Conservation (phyloP, 2,113 vertebrate species). For the Mugil cephalus region DNA sequence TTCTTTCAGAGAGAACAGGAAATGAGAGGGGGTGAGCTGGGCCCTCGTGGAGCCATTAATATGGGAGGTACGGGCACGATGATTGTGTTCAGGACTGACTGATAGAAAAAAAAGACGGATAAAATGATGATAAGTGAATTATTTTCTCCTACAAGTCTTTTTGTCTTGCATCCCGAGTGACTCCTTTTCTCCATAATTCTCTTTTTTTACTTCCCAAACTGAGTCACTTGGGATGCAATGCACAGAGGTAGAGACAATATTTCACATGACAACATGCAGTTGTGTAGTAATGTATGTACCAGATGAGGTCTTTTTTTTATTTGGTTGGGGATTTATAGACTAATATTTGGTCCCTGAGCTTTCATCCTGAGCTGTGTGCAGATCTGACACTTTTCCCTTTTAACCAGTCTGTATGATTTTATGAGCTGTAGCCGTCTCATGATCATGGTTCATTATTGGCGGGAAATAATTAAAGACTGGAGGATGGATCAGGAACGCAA, state of each 20-base stretch:
- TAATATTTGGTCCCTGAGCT: slow-evolving; percentile 43
- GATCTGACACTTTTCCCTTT: slow-evolving; percentile 17
- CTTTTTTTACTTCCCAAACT: not conserved
- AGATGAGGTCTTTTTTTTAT: not conserved
- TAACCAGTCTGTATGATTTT: too few relatives aligned
- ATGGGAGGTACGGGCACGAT: slow-evolving; percentile 96
- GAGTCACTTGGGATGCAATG: slow-evolving; percentile 22
- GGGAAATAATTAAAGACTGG: not conserved
- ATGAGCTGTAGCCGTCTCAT: too few relatives aligned
- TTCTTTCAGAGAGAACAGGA: slow-evolving; percentile 99
- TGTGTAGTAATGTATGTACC: slow-evolving; percentile 10
- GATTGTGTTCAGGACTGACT: slow-evolving; percentile 55
- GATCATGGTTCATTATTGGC: too few relatives aligned
- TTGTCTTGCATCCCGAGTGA: slow-evolving; percentile 27
- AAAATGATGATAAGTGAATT: slow-evolving; percentile 45
- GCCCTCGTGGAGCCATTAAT: slow-evolving; percentile 98
- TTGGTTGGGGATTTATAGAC: slow-evolving; percentile 9
- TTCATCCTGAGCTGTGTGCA: slow-evolving; percentile 47
- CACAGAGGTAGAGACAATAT: not conserved
- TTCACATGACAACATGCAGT: slow-evolving; percentile 1
- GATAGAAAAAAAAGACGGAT: slow-evolving; percentile 55
- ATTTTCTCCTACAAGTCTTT: not conserved
- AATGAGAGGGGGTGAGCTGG: slow-evolving; percentile 99
- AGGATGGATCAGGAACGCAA: too few relatives aligned
- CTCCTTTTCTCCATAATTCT: slow-evolving; percentile 1